Conservation (phyloP, 2,113 vertebrate species). For the Lonchura striata region DNA sequence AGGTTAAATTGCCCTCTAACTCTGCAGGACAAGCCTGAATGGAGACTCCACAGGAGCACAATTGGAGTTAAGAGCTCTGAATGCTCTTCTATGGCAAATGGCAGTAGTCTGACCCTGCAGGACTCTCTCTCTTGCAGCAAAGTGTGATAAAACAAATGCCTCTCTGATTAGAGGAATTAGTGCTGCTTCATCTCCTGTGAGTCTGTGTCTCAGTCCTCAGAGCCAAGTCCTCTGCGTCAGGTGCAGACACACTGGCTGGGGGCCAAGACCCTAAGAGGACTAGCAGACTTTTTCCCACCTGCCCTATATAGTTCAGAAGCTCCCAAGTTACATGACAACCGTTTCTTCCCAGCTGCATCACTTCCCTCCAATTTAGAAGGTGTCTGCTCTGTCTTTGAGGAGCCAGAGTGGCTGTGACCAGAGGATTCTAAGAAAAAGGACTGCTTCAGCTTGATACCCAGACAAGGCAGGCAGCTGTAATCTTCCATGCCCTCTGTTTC, state of each 20-base stretch:
- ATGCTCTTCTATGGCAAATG: slow-evolving; percentile 38
- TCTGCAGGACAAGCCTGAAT: slow-evolving; percentile 40
- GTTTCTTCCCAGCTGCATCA: neutral
- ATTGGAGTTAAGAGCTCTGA: slow-evolving; percentile 51
- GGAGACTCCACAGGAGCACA: slow-evolving; percentile 32
- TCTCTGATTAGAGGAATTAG: slow-evolving; percentile 28
- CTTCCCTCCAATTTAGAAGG: neutral
- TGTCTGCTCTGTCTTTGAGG: neutral
- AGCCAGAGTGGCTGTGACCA: neutral
- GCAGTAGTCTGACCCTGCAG: slow-evolving; percentile 6
- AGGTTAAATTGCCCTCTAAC: slow-evolving; percentile 37
- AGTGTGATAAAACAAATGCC: slow-evolving; percentile 42
- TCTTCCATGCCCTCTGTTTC: neutral
- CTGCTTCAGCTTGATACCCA: neutral
- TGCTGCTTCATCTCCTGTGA: neutral
- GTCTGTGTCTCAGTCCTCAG: neutral
- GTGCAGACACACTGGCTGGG: neutral
- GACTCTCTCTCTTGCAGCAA: neutral
- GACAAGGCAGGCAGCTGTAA: neutral
- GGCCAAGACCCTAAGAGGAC: neutral
- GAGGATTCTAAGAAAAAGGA: neutral
- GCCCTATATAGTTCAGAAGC: neutral
- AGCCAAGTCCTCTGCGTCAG: neutral
- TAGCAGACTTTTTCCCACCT: neutral
- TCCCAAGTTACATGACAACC: neutral